These are phyloP conservation scores for Seriola aureovittata DNA, from an alignment of 2,113 vertebrate genomes.

Conservation along the genomic window DNA sequence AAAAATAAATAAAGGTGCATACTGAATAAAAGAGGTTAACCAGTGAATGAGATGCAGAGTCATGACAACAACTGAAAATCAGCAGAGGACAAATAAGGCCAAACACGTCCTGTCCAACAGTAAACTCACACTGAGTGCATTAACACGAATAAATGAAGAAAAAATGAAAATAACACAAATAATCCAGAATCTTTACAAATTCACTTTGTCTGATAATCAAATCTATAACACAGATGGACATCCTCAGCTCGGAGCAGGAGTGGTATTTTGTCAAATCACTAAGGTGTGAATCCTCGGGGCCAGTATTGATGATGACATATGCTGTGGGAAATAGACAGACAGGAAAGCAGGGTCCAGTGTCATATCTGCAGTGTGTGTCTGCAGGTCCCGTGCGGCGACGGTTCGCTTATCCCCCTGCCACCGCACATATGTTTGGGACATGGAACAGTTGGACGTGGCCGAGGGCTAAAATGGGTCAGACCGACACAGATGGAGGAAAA, in stretches of 20 bases:
- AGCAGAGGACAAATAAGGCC: neutral
- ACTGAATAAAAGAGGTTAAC: slow-evolving; percentile 9
- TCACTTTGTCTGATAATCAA: slow-evolving; percentile 6
- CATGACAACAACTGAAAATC: slow-evolving; percentile 5
- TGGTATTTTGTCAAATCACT: slow-evolving; percentile 44
- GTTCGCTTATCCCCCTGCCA: slow-evolving; percentile 84
- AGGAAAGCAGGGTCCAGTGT: slow-evolving; percentile 75
- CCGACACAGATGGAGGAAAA: slow-evolving; percentile 86
- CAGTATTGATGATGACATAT: slow-evolving; percentile 72
- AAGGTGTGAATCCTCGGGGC: slow-evolving; percentile 58
- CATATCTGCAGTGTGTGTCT: slow-evolving; percentile 78
- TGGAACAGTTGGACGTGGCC: slow-evolving; percentile 88
- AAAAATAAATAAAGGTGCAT: slow-evolving; percentile 12
- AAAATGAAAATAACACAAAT: neutral
- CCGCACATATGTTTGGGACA: slow-evolving; percentile 86
- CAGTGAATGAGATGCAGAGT: slow-evolving; percentile 23
- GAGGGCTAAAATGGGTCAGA: slow-evolving; percentile 89
- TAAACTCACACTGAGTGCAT: neutral
- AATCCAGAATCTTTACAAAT: slow-evolving; percentile 5
- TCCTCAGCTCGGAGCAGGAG: slow-evolving; percentile 5
- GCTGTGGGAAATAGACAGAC: slow-evolving; percentile 70
- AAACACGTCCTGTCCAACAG: neutral
- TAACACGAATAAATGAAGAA: neutral
- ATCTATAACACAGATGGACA: slow-evolving; percentile 25
- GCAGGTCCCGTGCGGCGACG: slow-evolving; percentile 70